These are phyloP conservation scores for Anthopleura xanthogrammica DNA, from an alignment of 92 coral and sea anemone genomes.

Conservation along the genomic window DNA sequence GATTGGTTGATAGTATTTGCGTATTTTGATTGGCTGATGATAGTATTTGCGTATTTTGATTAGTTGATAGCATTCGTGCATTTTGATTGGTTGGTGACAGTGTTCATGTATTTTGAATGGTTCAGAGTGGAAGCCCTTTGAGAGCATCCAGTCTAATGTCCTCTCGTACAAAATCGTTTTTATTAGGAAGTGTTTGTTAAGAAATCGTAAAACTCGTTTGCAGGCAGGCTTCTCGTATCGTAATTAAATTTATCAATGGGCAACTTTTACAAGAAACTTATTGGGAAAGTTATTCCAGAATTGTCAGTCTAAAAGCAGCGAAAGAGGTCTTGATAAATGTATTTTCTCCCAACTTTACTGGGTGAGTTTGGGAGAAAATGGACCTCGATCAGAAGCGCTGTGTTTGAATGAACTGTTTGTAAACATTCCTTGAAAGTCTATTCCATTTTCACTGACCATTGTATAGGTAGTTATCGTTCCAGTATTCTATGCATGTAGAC, in stretches of 20 bases:
- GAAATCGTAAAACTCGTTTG: background rate
- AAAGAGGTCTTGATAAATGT: background rate
- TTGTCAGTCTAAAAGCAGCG: background rate
- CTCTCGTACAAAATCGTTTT: background rate
- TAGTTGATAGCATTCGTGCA: no score
- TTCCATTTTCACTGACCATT: background rate
- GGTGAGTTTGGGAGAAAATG: background rate
- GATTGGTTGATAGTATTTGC: no score
- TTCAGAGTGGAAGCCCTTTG: background rate
- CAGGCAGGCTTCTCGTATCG: background rate
- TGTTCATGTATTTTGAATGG: background rate
- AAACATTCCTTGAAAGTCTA: background rate
- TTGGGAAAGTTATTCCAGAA: background rate
- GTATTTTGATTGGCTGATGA: no score
- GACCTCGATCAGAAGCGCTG: background rate
- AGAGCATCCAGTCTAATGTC: background rate
- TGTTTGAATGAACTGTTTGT: background rate
- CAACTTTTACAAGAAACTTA: background rate
- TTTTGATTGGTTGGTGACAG: no score
- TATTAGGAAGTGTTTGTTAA: background rate
- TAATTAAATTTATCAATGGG: background rate
- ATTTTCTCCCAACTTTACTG: background rate
- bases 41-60: no score
- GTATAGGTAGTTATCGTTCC: background rate
- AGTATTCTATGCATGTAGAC: slow-evolving; percentile 7